phyloP scores from a whole-genome alignment of 1,140 invertebrate genomes.

The Rhopalosiphum maidis region DNA sequence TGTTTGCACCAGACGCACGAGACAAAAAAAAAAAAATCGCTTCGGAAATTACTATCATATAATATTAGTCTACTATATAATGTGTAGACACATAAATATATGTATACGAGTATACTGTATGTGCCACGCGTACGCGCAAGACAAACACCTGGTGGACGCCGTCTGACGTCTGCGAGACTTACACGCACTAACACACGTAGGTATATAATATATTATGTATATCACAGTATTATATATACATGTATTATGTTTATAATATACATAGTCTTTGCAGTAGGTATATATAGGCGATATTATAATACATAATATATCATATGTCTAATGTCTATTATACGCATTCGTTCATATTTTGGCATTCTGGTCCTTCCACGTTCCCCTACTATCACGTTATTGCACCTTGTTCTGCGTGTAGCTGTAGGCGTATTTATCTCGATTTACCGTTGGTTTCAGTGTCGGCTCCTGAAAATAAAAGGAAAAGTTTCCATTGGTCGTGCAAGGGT shows the following conservation, averaged over 20 bases:
- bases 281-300: neutral
- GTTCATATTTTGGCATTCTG: neutral
- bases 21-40: constrained; percentile 6
- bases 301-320: neutral
- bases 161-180: constrained; percentile 22
- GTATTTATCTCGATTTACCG: neutral
- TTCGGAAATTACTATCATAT: constrained; percentile 21
- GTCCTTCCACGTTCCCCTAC: neutral
- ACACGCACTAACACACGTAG: neutral
- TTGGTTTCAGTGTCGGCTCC: neutral
- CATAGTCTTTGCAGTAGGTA: neutral
- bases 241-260: neutral
- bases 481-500: neutral
- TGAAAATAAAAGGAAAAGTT: neutral
- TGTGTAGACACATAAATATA: neutral
- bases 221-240: neutral
- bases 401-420: neutral
- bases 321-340: neutral
- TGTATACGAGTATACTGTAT: neutral
- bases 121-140: neutral
- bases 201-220: neutral
- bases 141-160: constrained; percentile 19
- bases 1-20: constrained; percentile 20
- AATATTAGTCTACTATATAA: neutral
- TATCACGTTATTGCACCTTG: neutral